Conservation (phyloP, 2,888 invertebrate genomes). For the Volucella inflata region DNA sequence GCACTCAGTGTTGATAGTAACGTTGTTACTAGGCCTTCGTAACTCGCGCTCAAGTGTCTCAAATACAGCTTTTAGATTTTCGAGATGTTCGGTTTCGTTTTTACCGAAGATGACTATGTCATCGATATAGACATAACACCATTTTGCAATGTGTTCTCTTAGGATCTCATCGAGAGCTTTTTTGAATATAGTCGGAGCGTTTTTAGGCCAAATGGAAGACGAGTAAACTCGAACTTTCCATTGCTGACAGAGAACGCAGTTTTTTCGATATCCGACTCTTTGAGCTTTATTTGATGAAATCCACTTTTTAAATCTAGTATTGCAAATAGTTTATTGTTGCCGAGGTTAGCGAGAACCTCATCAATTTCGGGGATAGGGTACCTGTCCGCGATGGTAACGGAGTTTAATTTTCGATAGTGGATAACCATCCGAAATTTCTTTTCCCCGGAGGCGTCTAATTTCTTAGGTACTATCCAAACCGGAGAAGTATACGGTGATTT, state of each 20-base stretch:
- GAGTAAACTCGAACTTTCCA: constrained; percentile 34
- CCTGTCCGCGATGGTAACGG: constrained; percentile 39
- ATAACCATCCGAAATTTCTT: constrained; percentile 54
- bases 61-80: no score
- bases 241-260: constrained; percentile 31
- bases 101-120: no score
- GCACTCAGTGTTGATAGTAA: no score
- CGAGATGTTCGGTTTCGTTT: constrained; percentile 26
- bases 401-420: constrained; percentile 54
- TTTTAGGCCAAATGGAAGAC: constrained; percentile 35
- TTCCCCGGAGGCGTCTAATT: constrained; percentile 22
- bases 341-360: constrained; percentile 43
- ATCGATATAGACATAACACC: no score
- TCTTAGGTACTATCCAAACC: constrained; percentile 38
- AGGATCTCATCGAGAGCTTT: no score
- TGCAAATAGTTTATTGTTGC: constrained; percentile 24
- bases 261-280: constrained; percentile 37
- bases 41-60: no score
- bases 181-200: constrained; percentile 28
- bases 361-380: constrained; percentile 64
- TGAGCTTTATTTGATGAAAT: constrained; percentile 27
- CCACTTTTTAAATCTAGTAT: constrained; percentile 50
- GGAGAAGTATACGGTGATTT: constrained; percentile 40
- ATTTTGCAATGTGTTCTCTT: no score
- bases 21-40: no score